These are phyloP conservation scores for Neodiprion virginianus DNA, from an alignment of 1,140 invertebrate genomes.

Conservation along the genomic window DNA sequence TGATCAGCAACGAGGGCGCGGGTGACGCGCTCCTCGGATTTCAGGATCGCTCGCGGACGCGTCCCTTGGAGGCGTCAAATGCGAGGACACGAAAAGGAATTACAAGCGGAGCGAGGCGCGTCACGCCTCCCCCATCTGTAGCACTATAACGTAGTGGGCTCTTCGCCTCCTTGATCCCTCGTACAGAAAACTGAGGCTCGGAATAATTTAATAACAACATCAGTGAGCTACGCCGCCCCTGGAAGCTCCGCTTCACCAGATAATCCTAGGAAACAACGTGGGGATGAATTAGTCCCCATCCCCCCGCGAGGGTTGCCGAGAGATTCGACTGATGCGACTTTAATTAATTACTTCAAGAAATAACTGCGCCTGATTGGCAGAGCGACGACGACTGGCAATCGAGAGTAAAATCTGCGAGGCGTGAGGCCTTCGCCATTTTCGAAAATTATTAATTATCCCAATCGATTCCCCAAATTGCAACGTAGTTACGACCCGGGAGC, in stretches of 20 bases:
- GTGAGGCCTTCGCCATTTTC: neutral
- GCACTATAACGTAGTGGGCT: conserved; percentile 22
- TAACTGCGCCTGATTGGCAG: neutral
- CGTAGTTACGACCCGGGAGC: no score
- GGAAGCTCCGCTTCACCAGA: conserved; percentile 14
- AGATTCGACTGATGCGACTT: conserved; percentile 7
- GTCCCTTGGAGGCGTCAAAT: neutral
- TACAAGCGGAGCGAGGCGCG: conserved; percentile 19
- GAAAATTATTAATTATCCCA: neutral
- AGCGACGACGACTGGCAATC: neutral
- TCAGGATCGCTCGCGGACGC: neutral
- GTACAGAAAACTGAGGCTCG: conserved; percentile 52
- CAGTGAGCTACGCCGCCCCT: conserved; percentile 37
- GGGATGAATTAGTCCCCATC: conserved; percentile 2
- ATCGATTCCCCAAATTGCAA: neutral
- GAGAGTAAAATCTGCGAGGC: neutral
- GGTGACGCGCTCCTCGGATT: neutral
- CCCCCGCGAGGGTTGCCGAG: neutral
- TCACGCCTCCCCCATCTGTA: conserved; percentile 52
- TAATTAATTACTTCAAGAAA: conserved; percentile 6
- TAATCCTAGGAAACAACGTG: conserved; percentile 20
- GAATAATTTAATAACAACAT: conserved; percentile 58
- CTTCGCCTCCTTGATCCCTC: conserved; percentile 45
- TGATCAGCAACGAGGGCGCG: neutral
- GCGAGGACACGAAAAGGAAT: conserved; percentile 6